Evolutionary conservation across 2,888 invertebrate genomes (phyloP).

Genomic region (Pogonocherus hispidulus): DNA sequence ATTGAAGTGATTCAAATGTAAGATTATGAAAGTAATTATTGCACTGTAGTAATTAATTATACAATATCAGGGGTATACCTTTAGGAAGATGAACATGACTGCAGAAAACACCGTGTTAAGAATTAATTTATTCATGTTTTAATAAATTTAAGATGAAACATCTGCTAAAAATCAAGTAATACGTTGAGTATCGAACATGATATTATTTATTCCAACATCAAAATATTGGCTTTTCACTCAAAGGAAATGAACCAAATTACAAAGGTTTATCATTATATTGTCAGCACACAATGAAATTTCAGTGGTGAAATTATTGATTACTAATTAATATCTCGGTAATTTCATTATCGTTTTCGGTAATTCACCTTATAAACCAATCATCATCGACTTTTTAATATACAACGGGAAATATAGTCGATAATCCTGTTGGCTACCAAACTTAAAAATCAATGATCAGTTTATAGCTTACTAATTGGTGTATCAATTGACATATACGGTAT

Average conservation of each 20-base stretch:
- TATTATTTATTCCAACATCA: background rate
- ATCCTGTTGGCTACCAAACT: background rate
- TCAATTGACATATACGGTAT: too few relatives aligned
- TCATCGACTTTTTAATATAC: background rate
- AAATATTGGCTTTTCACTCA: background rate
- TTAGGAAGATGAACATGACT: too few relatives aligned
- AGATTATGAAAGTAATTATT: too few relatives aligned
- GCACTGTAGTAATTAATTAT: too few relatives aligned
- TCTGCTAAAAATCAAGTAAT: too few relatives aligned
- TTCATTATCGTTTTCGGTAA: constrained; percentile 1
- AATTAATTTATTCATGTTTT: too few relatives aligned
- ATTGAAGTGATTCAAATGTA: too few relatives aligned
- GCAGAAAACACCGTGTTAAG: too few relatives aligned
- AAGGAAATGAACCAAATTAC: background rate
- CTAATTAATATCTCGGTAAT: constrained; percentile 1
- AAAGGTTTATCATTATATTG: background rate
- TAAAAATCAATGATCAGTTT: too few relatives aligned
- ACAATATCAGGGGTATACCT: too few relatives aligned
- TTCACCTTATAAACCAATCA: background rate
- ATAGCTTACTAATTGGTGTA: too few relatives aligned
- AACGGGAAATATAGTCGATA: background rate
- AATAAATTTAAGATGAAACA: too few relatives aligned
- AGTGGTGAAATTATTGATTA: constrained; percentile 1
- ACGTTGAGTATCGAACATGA: background rate
- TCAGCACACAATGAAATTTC: background rate